phyloP scores from a whole-genome alignment of 2,888 invertebrate genomes.

The Colletes collaris region DNA sequence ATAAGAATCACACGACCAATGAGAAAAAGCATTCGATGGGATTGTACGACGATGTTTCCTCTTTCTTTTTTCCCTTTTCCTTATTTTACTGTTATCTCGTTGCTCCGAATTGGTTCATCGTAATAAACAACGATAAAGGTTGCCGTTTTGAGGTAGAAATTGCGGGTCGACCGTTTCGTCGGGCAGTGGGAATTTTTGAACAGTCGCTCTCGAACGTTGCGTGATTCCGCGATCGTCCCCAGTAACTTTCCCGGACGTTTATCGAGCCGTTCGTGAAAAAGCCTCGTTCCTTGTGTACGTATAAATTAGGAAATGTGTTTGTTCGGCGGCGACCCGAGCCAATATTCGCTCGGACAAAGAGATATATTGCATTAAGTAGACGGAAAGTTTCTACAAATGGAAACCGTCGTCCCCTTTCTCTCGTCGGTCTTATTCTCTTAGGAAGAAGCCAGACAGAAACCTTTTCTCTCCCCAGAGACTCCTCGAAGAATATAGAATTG shows the following conservation, averaged over 20 bases:
- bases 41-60: no score
- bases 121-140: no score
- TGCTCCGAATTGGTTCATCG: no score
- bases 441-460: conserved; percentile 47
- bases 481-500: conserved; percentile 65
- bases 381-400: conserved; percentile 58
- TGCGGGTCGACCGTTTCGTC: no score
- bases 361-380: conserved; percentile 56
- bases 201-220: neutral
- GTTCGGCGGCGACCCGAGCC: conserved; percentile 12
- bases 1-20: no score
- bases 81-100: no score
- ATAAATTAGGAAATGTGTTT: conserved; percentile 25
- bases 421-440: conserved; percentile 47
- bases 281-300: conserved; percentile 1
- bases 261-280: neutral
- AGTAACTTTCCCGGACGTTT: conserved; percentile 7
- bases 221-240: neutral
- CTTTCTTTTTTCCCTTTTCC: no score
- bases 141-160: no score
- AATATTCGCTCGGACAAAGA: conserved; percentile 52
- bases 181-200: no score
- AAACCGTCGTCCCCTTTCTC: conserved; percentile 42
- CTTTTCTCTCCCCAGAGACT: conserved; percentile 59
- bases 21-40: no score